Evolutionary conservation across 2,797 vertebrate species (phyloP).

Genomic region (Gorsachius magnificus): DNA sequence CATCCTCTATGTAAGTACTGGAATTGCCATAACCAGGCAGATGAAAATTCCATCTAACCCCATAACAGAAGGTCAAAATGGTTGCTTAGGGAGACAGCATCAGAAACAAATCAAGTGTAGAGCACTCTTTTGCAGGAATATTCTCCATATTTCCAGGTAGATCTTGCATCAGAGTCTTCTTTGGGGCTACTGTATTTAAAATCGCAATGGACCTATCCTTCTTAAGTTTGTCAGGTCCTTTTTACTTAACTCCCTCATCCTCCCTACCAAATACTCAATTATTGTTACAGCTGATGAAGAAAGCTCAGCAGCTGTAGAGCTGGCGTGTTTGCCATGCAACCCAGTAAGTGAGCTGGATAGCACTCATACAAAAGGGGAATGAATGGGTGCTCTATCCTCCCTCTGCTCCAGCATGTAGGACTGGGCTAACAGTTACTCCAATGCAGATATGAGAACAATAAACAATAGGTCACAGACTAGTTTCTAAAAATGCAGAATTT

Average conservation of each 20-base stretch:
- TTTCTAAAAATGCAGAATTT: neutral
- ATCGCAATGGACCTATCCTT: neutral
- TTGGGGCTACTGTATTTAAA: neutral
- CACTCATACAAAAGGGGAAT: neutral
- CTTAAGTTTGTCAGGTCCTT: neutral
- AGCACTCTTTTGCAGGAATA: neutral
- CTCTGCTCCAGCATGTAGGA: neutral
- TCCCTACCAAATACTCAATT: neutral
- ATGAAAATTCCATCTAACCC: neutral
- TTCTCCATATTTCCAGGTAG: neutral
- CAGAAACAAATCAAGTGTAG: neutral
- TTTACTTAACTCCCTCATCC: neutral
- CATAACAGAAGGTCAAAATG: neutral
- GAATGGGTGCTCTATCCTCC: neutral
- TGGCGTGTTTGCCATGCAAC: neutral
- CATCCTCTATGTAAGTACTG: neutral
- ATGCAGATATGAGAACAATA: neutral
- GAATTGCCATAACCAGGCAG: neutral
- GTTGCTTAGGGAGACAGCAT: neutral
- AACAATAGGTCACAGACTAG: neutral
- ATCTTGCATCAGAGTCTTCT: neutral
- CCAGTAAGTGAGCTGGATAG: neutral
- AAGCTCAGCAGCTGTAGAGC: neutral
- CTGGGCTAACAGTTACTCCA: neutral
- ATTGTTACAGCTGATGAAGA: neutral